A percentile compares a stretch with the other conserved stretches of the same genome.
phyloP scores from a whole-genome alignment of 2,888 invertebrate genomes.

The Scaptomyza cyrtandrae region DNA sequence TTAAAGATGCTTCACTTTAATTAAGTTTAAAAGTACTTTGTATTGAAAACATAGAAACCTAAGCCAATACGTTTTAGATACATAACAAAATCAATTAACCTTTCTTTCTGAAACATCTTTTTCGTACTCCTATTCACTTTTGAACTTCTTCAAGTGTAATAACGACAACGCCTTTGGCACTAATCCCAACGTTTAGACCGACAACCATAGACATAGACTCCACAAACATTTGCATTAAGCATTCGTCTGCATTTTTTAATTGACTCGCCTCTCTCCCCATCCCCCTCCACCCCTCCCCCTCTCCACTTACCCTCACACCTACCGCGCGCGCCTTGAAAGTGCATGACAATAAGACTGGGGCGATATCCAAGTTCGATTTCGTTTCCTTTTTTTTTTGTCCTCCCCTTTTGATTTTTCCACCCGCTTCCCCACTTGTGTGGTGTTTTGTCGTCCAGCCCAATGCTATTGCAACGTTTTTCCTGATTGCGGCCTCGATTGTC shows the following conservation, averaged over 20 bases:
- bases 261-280: conserved; percentile 54
- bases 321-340: conserved; percentile 64
- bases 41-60: too few relatives aligned
- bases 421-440: not conserved
- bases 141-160: not conserved
- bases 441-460: not conserved
- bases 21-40: too few relatives aligned
- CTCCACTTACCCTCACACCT: conserved; percentile 8
- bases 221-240: not conserved
- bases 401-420: not conserved
- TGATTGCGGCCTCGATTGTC: conserved; percentile 77
- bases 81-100: too few relatives aligned
- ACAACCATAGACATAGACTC: conserved; percentile 1
- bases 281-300: not conserved
- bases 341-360: conserved; percentile 70
- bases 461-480: conserved; percentile 22
- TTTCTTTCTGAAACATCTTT: too few relatives aligned
- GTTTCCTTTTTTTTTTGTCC: not conserved
- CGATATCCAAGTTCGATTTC: conserved; percentile 50
- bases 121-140: not conserved
- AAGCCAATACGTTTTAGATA: too few relatives aligned
- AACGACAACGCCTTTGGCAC: conserved; percentile 52
- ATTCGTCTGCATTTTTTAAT: conserved; percentile 58
- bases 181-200: conserved; percentile 55
- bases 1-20: too few relatives aligned